phyloP scores from a whole-genome alignment of 2,797 vertebrate genomes.

The Pangasius djambal region DNA sequence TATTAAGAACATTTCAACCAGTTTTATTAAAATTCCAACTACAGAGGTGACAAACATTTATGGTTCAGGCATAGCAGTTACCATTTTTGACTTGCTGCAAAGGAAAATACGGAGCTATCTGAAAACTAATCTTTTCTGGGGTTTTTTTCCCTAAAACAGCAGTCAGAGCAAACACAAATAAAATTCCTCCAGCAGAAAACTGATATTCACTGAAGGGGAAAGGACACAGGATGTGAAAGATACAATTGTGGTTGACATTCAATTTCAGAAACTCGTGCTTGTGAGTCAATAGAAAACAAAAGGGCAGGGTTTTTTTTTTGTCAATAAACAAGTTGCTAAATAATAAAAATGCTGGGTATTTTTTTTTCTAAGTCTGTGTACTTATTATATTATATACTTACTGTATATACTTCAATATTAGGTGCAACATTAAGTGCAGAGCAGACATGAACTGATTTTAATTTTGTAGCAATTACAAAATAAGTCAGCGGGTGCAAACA shows the following conservation, averaged over 20 bases:
- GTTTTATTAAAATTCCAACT: background rate
- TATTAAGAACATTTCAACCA: background rate
- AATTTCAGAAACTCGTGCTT: background rate
- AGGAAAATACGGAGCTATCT: background rate
- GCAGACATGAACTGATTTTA: background rate
- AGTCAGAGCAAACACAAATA: background rate
- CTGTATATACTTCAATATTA: background rate
- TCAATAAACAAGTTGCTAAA: background rate
- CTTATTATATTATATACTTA: background rate
- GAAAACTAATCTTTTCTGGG: background rate
- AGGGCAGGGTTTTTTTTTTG: background rate
- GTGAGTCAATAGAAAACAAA: background rate
- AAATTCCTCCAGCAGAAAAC: background rate
- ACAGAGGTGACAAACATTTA: background rate
- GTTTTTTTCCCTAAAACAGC: too few species aligned
- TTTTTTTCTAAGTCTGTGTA: background rate
- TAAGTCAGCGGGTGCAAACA: background rate
- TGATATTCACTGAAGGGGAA: background rate
- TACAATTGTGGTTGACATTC: background rate
- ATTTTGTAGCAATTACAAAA: background rate
- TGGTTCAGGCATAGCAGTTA: background rate
- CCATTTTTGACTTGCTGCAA: background rate
- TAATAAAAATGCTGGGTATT: background rate
- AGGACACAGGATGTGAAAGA: background rate
- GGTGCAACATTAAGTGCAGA: background rate